Percentiles rank a stretch among this genome's conserved stretches.
These are phyloP conservation scores for Hemiprocne comata DNA, from an alignment of 2,113 vertebrate species.

Conservation along the genomic window DNA sequence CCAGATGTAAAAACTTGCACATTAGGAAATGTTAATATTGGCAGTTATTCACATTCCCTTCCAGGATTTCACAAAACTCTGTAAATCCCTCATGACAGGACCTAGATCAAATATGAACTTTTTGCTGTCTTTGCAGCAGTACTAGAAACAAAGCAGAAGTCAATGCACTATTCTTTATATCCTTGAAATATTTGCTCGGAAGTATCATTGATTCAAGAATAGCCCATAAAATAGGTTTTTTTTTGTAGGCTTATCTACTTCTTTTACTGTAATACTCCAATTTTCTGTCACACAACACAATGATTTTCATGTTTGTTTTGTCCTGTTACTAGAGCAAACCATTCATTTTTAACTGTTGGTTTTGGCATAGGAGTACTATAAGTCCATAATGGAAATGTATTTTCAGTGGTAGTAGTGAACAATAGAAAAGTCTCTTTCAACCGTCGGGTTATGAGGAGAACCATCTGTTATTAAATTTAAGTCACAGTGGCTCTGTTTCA, in stretches of 20 bases:
- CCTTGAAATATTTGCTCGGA: not conserved
- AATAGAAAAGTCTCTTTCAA: slow-evolving; percentile 61
- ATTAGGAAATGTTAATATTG: slow-evolving; percentile 49
- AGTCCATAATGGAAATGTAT: slow-evolving; percentile 48
- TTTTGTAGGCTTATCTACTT: slow-evolving; percentile 4
- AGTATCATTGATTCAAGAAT: not conserved
- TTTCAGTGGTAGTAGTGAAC: slow-evolving; percentile 62
- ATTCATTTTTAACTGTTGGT: slow-evolving; percentile 68
- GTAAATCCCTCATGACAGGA: not conserved
- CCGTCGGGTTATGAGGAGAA: slow-evolving; percentile 31
- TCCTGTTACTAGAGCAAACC: slow-evolving; percentile 65
- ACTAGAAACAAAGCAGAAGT: slow-evolving; percentile 39
- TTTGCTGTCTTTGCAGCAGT: slow-evolving; percentile 1
- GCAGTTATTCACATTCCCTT: slow-evolving; percentile 49
- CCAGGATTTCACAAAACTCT: slow-evolving; percentile 37
- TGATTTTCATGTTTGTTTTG: slow-evolving; percentile 61
- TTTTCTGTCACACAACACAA: slow-evolving; percentile 51
- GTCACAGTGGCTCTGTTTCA: slow-evolving; percentile 21
- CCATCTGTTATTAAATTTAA: slow-evolving; percentile 70
- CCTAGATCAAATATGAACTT: slow-evolving; percentile 13
- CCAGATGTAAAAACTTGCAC: slow-evolving; percentile 30
- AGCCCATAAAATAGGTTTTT: not conserved
- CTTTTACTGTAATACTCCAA: slow-evolving; percentile 24
- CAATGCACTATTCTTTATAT: not conserved
- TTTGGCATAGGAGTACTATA: slow-evolving; percentile 46